Conservation (phyloP, 2,113 vertebrate species). For the Hyperoodon ampullatus region DNA sequence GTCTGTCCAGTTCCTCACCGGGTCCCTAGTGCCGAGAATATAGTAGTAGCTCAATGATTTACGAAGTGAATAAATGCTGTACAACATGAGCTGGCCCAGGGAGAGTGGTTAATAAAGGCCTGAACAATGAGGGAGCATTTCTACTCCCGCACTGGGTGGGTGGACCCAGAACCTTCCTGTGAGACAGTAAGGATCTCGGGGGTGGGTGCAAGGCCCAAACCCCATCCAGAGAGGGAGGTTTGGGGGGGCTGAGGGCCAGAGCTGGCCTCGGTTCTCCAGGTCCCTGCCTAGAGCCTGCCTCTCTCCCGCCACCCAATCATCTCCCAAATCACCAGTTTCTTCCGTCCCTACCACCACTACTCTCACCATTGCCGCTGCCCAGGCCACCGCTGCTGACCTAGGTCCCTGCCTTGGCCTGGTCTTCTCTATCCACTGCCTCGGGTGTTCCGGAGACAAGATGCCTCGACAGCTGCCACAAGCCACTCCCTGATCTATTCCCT, state of each 20-base stretch:
- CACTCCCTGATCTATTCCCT: background rate
- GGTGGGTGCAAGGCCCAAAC: background rate
- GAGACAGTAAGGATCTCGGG: background rate
- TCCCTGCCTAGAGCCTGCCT: background rate
- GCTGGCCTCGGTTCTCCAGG: background rate
- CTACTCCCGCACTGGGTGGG: background rate
- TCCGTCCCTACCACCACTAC: fast-evolving
- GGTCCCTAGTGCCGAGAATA: background rate
- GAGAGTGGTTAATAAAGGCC: background rate
- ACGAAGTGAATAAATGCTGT: background rate
- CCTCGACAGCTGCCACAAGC: background rate
- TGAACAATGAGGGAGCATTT: background rate
- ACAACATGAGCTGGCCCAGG: background rate
- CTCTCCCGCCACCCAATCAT: background rate
- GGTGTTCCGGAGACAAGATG: background rate
- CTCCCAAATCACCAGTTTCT: background rate
- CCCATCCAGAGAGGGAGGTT: background rate
- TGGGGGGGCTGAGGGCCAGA: no score
- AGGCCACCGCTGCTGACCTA: background rate
- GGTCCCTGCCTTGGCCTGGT: background rate
- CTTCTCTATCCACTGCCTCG: background rate
- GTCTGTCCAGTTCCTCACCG: background rate
- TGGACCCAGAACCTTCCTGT: background rate
- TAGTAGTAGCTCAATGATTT: background rate
- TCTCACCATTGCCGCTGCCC: background rate